Evolutionary conservation across 2,797 vertebrate genomes (phyloP), one percentile per base, ranked within the genome.

Genomic region (Carapus acus): DNA sequence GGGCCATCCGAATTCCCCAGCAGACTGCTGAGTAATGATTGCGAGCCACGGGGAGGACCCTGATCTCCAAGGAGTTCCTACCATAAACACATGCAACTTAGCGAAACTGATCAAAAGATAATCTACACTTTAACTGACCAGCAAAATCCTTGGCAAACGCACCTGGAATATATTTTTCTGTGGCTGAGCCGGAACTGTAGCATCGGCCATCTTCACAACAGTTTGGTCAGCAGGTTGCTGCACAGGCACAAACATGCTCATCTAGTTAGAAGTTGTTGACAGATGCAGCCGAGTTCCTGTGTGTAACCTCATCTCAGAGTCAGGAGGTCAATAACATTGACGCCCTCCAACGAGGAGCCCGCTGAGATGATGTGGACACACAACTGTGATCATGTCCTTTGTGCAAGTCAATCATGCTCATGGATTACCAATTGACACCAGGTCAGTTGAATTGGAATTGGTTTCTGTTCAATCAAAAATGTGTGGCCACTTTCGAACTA

Each of bases 161-260:
- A 97, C 96, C 93, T 97, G 93, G 56, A 97, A 85, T 76, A 97
- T 93, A 71, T 94, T 97, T 81, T 94, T 95, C 62, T 92, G 86
- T 46, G 79, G 85, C 21, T 87, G 82, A 60, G 84, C 58, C 29
- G 90, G 88, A 59, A 88, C 80, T 8, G 83, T 77, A 52, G 89
- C 83, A 69, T 96, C 93, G 73, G 90, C 73, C 53, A 87, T 70
- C 0, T 87, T 73, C 65, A 90, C 78, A 76, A 93, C 79, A 55
- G 91, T 86, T 72, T 87, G 88, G 60, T 95, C 93, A 62, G 90
- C 77, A 36, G 82, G 88, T 78, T 90, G 89, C 88, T 65, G 43
- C 21, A 68, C 8, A 56, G 22, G 61, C 8, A 50, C 7, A 54
- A 36, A 36, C 0, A 8, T 5, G 14, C 9, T 33, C 31, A 33